These are phyloP conservation scores for Pachyramphus minor DNA, from an alignment of 2,113 vertebrate genomes.

Conservation along the genomic window DNA sequence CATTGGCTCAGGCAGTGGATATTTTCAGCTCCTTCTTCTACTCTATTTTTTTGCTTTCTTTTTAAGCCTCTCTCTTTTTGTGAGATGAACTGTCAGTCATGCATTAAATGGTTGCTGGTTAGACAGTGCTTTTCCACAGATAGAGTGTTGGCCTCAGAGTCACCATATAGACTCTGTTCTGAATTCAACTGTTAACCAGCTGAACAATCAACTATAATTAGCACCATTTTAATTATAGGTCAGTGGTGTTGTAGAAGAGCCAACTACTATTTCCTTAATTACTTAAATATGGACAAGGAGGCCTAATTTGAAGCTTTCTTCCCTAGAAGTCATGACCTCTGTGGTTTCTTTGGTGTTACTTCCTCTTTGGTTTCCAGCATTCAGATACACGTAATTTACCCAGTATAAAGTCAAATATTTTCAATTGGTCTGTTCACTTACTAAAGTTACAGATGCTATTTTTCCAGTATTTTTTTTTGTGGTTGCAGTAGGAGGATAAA, in stretches of 20 bases:
- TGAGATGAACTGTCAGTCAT: not conserved
- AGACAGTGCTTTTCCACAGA: not conserved
- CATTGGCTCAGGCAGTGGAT: not conserved
- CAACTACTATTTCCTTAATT: not conserved
- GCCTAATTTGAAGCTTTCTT: not conserved
- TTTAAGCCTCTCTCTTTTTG: not conserved
- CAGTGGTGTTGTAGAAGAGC: not conserved
- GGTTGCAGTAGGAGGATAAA: not conserved
- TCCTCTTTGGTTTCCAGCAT: not conserved
- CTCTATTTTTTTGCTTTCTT: rapidly evolving
- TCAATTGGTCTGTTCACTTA: not conserved
- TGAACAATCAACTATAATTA: not conserved
- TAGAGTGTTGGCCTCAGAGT: not conserved
- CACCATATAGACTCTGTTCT: not conserved
- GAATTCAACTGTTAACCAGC: not conserved
- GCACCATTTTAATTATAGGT: not conserved
- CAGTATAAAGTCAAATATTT: not conserved
- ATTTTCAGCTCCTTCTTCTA: not conserved
- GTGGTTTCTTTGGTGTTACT: not conserved
- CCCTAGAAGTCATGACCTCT: not conserved
- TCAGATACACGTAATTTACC: not conserved
- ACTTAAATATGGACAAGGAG: not conserved
- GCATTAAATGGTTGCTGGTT: not conserved
- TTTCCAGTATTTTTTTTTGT: not conserved
- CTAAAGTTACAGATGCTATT: not conserved